Evolutionary conservation across 2,797 vertebrate genomes (phyloP).

Genomic region (Phrynocephalus vlangalii): DNA sequence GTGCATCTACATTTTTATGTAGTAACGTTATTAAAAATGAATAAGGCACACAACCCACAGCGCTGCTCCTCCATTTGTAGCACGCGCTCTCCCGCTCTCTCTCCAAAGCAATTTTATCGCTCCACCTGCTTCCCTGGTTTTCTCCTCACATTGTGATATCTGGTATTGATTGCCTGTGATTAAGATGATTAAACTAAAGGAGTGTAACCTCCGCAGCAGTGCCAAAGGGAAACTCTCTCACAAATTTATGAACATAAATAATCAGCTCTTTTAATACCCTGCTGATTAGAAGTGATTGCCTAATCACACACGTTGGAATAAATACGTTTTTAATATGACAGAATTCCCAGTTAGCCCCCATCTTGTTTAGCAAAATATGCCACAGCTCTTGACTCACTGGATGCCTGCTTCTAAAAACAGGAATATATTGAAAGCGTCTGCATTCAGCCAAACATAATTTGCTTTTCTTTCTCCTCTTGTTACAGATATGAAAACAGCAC

Average conservation of each 20-base stretch:
- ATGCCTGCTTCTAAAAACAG: slow-evolving; percentile 42
- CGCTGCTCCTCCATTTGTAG: slow-evolving; percentile 41
- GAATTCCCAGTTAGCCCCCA: slow-evolving; percentile 18
- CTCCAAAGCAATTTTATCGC: slow-evolving; percentile 35
- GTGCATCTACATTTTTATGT: slow-evolving; percentile 45
- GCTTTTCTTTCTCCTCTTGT: slow-evolving; percentile 25
- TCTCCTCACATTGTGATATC: slow-evolving; percentile 24
- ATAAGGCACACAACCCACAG: slow-evolving; percentile 28
- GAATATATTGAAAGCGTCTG: slow-evolving; percentile 45
- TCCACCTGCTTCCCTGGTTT: slow-evolving; percentile 37
- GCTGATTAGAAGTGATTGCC: slow-evolving; percentile 56
- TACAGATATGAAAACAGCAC: slow-evolving; percentile 8
- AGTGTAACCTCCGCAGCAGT: slow-evolving; percentile 38
- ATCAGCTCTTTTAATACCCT: slow-evolving; percentile 50
- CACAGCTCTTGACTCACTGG: slow-evolving; percentile 18
- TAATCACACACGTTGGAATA: slow-evolving; percentile 56
- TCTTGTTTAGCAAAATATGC: slow-evolving; percentile 30
- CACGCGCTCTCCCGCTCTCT: slow-evolving; percentile 30
- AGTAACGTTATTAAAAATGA: slow-evolving; percentile 54
- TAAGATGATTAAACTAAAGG: slow-evolving; percentile 56
- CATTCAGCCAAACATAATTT: slow-evolving; percentile 43
- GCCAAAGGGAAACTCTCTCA: slow-evolving; percentile 53
- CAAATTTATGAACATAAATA: slow-evolving; percentile 60
- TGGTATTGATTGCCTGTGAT: slow-evolving; percentile 56
- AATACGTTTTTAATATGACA: slow-evolving; percentile 44